phyloP scores from a whole-genome alignment of 2,888 invertebrate genomes.

The Drosophila austrosaltans region DNA sequence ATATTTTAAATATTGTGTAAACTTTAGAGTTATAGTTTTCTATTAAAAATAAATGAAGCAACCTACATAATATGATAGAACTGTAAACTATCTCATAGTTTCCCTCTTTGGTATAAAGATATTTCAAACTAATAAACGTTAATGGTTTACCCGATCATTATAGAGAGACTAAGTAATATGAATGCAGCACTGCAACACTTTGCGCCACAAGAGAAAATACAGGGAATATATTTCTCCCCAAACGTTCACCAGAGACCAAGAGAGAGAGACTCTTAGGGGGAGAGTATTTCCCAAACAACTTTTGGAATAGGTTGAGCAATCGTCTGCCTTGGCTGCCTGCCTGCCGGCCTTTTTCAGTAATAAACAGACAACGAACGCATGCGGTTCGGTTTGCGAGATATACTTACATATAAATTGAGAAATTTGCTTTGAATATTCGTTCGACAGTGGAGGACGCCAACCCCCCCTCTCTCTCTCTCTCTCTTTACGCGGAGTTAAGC shows the following conservation, averaged over 20 bases:
- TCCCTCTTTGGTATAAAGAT: neutral
- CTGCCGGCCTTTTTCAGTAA: conserved; percentile 64
- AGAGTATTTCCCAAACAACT: conserved; percentile 36
- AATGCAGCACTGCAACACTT: conserved; percentile 4
- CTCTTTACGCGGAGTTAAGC: conserved; percentile 50
- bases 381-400: conserved; percentile 60
- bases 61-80: too few relatives aligned
- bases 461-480: conserved; percentile 25
- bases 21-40: neutral
- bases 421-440: conserved; percentile 5
- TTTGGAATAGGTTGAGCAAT: conserved; percentile 1
- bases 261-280: neutral
- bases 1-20: neutral
- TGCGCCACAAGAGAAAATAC: neutral
- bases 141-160: neutral
- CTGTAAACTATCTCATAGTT: neutral
- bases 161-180: neutral
- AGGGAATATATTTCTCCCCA: neutral
- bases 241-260: neutral
- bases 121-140: neutral
- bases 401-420: neutral
- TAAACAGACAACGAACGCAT: conserved; percentile 69
- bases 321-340: conserved; percentile 44
- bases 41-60: too few relatives aligned
- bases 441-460: neutral